Evolutionary conservation across 2,888 invertebrate genomes (phyloP).

Genomic region (Nephrotoma guestfalica): DNA sequence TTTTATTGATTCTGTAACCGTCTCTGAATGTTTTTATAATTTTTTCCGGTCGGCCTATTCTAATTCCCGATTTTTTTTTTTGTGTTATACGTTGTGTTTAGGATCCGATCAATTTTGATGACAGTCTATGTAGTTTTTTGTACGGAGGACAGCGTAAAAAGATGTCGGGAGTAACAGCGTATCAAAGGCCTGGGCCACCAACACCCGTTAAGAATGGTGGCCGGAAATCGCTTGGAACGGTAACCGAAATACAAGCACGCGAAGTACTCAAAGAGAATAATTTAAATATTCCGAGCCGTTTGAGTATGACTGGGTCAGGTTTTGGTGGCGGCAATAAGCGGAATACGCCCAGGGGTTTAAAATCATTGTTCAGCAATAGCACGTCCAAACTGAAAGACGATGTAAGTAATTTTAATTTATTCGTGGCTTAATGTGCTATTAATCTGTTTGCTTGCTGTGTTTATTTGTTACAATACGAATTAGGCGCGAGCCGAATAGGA

Average conservation of each 20-base stretch:
- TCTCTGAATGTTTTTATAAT: neutral
- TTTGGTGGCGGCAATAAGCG: constrained; percentile 24
- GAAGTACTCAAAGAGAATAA: neutral
- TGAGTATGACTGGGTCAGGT: neutral
- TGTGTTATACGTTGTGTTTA: constrained; percentile 8
- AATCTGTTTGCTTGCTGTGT: neutral
- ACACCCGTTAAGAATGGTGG: constrained; percentile 75
- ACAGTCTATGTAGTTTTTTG: constrained; percentile 31
- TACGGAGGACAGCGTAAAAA: constrained; percentile 31
- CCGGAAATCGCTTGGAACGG: constrained; percentile 43
- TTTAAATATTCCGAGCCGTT: neutral
- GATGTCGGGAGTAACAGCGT: constrained; percentile 50
- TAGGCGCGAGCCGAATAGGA: no score
- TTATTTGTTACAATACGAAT: no score
- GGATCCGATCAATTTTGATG: constrained; percentile 23
- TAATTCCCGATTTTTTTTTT: neutral
- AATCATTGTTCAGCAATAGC: constrained; percentile 37
- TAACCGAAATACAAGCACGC: neutral
- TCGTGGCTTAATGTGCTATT: neutral
- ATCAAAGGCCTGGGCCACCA: constrained; percentile 74
- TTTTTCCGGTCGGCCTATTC: constrained; percentile 5
- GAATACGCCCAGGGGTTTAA: constrained; percentile 50
- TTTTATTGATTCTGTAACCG: neutral
- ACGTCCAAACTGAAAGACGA: constrained; percentile 29
- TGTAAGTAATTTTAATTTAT: constrained; percentile 22